phyloP scores from a whole-genome alignment of 2,113 vertebrate genomes.

The Oreochromis spilurus region DNA sequence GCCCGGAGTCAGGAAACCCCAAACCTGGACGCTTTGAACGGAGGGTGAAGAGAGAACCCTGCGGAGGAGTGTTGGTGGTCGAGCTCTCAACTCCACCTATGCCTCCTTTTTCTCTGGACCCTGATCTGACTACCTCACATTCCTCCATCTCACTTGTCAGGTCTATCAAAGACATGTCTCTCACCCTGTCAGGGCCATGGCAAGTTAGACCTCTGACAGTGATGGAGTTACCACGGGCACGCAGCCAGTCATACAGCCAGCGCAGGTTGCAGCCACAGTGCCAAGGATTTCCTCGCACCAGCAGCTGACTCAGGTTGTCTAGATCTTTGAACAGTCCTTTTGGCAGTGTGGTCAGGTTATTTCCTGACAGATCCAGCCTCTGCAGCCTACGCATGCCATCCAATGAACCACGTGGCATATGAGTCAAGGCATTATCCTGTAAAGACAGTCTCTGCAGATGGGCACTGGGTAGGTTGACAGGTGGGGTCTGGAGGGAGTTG shows the following conservation, averaged over 20 bases:
- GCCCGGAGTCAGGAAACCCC: slow-evolving; percentile 79
- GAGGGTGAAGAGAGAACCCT: slow-evolving; percentile 87
- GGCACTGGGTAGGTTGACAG: slow-evolving; percentile 82
- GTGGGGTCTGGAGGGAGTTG: slow-evolving; percentile 86
- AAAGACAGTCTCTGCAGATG: slow-evolving; percentile 84
- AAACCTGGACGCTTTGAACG: slow-evolving; percentile 82
- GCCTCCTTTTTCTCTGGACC: slow-evolving; percentile 43
- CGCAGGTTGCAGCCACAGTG: slow-evolving; percentile 90
- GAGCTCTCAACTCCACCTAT: slow-evolving; percentile 64
- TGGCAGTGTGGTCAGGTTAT: slow-evolving; percentile 90
- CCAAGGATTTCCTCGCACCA: slow-evolving; percentile 92
- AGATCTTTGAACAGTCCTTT: slow-evolving; percentile 86
- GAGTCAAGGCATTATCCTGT: slow-evolving; percentile 89
- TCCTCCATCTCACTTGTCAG: slow-evolving; percentile 86
- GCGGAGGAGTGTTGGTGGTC: slow-evolving; percentile 82
- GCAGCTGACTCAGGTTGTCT: slow-evolving; percentile 82
- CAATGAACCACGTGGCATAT: slow-evolving; percentile 83
- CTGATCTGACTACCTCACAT: slow-evolving; percentile 76
- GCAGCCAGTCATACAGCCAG: slow-evolving; percentile 91
- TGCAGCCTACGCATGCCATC: slow-evolving; percentile 82
- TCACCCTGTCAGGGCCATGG: slow-evolving; percentile 82
- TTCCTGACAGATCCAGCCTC: slow-evolving; percentile 87
- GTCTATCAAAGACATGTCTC: slow-evolving; percentile 86
- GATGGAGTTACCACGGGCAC: slow-evolving; percentile 77
- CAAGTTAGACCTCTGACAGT: slow-evolving; percentile 88